Evolutionary conservation across 2,113 vertebrate species (phyloP).

Genomic region (human (Homo sapiens)): DNA sequence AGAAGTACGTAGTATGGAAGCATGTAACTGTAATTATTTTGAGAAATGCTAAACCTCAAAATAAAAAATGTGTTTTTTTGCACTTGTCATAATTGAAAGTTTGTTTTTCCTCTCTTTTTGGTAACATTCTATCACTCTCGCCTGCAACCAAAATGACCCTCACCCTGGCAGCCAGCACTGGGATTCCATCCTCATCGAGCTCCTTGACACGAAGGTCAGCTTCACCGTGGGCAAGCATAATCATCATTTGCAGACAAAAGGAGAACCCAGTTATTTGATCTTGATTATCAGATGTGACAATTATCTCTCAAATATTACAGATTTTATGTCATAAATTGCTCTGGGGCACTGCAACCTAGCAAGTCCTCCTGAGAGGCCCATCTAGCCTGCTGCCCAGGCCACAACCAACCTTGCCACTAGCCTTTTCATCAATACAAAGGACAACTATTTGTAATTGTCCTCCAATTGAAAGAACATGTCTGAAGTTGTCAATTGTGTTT

Average conservation of each 20-base stretch:
- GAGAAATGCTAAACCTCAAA: background rate
- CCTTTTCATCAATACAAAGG: background rate
- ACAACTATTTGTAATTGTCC: background rate
- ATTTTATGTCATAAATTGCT: background rate
- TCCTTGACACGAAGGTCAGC: slow-evolving; percentile 86
- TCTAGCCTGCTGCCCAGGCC: background rate
- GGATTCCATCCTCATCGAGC: slow-evolving; percentile 87
- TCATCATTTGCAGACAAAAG: slow-evolving; percentile 85
- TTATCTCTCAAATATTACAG: slow-evolving; percentile 67
- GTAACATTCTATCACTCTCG: slow-evolving; percentile 78
- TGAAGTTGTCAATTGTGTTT: background rate
- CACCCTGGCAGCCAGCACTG: slow-evolving; percentile 90
- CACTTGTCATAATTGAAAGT: slow-evolving; percentile 67
- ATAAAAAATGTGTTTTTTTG: background rate
- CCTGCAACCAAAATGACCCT: slow-evolving; percentile 70
- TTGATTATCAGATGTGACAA: slow-evolving; percentile 88
- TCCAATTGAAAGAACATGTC: background rate
- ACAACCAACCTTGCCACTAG: background rate
- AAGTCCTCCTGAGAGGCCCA: background rate
- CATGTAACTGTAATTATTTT: background rate
- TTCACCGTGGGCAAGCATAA: slow-evolving; percentile 92
- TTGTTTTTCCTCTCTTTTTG: slow-evolving; percentile 77
- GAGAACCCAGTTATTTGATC: slow-evolving; percentile 86
- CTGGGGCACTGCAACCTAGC: background rate
- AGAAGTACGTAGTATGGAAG: background rate